Evolutionary conservation across 2,888 invertebrate species (phyloP).

Genomic region (Cephus rjabovi): DNA sequence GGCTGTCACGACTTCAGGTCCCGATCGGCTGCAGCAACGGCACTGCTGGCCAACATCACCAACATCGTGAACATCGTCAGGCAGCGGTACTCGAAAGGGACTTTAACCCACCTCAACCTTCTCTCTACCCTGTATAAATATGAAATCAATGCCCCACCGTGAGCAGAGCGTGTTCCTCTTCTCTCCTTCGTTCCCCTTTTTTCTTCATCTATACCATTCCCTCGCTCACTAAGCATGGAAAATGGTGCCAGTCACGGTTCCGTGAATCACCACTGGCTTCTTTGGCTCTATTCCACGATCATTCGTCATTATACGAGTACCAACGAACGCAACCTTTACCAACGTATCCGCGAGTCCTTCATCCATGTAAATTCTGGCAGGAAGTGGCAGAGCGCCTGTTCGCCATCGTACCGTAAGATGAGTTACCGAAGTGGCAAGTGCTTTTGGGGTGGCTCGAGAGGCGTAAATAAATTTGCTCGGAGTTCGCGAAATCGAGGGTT

Average conservation of each 20-base stretch:
- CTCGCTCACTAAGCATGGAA: slow-evolving; percentile 26
- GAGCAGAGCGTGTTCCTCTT: slow-evolving; percentile 6
- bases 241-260: slow-evolving; percentile 43
- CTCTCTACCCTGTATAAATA: slow-evolving; percentile 30
- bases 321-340: not conserved
- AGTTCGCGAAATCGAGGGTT: not conserved
- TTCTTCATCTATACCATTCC: slow-evolving; percentile 1
- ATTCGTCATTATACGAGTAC: slow-evolving; percentile 1
- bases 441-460: not conserved
- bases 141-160: slow-evolving; percentile 42
- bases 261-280: slow-evolving; percentile 22
- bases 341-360: not conserved
- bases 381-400: not conserved
- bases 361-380: not conserved
- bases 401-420: not conserved
- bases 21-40: slow-evolving; percentile 12
- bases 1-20: slow-evolving; percentile 16
- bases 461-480: not conserved
- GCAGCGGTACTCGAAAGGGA: slow-evolving; percentile 19
- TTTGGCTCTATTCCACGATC: not conserved
- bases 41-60: slow-evolving; percentile 1
- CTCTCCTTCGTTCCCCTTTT: not conserved
- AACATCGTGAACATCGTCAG: not conserved
- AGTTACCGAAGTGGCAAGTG: not conserved
- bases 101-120: slow-evolving; percentile 21